Percentiles rank a stretch among this genome's conserved stretches.
phyloP scores from a whole-genome alignment of 2,113 vertebrate species.

The Alexandromys fortis region DNA sequence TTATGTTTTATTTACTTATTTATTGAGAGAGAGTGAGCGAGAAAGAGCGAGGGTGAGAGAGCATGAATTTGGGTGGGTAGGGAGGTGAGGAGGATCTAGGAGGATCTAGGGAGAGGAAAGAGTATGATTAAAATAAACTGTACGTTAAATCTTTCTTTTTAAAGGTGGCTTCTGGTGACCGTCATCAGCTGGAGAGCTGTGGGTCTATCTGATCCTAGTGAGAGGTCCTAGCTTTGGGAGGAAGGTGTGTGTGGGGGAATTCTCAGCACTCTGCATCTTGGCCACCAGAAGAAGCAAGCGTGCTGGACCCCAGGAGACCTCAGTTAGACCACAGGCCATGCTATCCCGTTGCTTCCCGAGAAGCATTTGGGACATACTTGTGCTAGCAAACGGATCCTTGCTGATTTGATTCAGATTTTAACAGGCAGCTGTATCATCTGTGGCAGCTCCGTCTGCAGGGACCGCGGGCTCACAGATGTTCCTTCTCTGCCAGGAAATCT shows the following conservation, averaged over 20 bases:
- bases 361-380: neutral
- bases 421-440: fast-evolving
- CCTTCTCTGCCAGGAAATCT: neutral
- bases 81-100: neutral
- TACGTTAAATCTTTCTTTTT: neutral
- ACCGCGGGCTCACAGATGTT: neutral
- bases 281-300: neutral
- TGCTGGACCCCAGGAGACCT: neutral
- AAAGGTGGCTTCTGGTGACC: neutral
- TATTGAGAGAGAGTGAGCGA: neutral
- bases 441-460: no score
- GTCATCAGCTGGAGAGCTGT: neutral
- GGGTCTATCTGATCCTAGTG: neutral
- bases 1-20: neutral
- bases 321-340: neutral
- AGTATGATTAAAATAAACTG: neutral
- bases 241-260: neutral
- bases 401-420: fast-evolving
- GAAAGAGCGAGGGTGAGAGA: no score
- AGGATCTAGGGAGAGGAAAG: neutral
- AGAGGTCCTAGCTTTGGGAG: neutral
- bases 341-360: neutral
- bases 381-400: no score
- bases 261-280: neutral
- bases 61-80: neutral